Evolutionary conservation across 1,140 invertebrate species (phyloP).

Genomic region (Bombus confusus): DNA sequence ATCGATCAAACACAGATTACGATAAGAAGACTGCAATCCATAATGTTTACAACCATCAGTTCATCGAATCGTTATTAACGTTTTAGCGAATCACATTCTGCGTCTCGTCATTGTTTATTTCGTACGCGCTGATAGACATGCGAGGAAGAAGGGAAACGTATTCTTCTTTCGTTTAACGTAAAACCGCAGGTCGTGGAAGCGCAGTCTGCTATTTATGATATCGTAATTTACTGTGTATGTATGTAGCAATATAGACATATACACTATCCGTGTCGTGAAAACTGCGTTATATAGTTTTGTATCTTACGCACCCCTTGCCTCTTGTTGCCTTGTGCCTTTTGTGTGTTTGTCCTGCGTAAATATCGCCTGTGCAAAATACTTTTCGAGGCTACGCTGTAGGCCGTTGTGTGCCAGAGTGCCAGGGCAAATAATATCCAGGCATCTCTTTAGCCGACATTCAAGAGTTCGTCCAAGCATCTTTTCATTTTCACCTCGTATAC

Average conservation of each 20-base stretch:
- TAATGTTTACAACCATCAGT: background rate
- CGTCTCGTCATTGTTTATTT: conserved; percentile 4
- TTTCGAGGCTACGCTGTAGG: conserved; percentile 77
- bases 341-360: conserved; percentile 73
- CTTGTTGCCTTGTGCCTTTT: conserved; percentile 52
- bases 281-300: conserved; percentile 56
- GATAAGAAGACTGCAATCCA: background rate
- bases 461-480: conserved; percentile 42
- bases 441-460: conserved; percentile 53
- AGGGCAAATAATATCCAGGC: conserved; percentile 68
- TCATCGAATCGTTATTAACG: background rate
- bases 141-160: background rate
- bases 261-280: conserved; percentile 44
- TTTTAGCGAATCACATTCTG: conserved; percentile 2
- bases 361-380: conserved; percentile 75
- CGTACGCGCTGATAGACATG: background rate
- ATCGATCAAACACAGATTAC: background rate
- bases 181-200: conserved; percentile 1
- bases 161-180: conserved; percentile 20
- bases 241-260: background rate
- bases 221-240: conserved; percentile 54
- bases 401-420: conserved; percentile 70
- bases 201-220: conserved; percentile 53
- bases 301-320: conserved; percentile 35
- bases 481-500: conserved; percentile 13